Conservation (phyloP, 2,888 invertebrate genomes). For the Parasteatoda lunata region DNA sequence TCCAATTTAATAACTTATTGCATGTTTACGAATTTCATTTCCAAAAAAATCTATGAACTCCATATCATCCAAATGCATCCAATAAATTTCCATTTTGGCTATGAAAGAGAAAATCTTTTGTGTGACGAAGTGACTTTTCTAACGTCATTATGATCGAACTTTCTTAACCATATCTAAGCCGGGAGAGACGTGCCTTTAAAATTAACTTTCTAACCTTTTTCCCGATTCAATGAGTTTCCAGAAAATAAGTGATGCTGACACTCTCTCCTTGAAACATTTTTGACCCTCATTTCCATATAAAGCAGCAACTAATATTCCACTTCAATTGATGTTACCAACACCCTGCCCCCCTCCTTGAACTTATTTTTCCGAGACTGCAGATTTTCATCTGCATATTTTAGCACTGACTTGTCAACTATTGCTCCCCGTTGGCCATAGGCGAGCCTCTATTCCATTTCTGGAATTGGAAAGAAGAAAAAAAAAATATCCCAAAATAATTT, state of each 20-base stretch:
- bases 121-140: no score
- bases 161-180: not conserved
- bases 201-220: slow-evolving; percentile 1
- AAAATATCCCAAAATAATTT: no score
- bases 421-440: not conserved
- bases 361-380: slow-evolving; percentile 1
- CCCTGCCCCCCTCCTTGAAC: not conserved
- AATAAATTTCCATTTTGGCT: no score
- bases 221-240: not conserved
- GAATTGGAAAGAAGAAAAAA: no score
- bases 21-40: no score
- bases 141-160: no score
- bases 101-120: no score
- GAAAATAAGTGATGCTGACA: not conserved
- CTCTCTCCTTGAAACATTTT: slow-evolving; percentile 15
- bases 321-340: slow-evolving; percentile 25
- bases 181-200: not conserved
- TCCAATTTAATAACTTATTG: no score
- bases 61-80: no score
- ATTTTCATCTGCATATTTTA: slow-evolving; percentile 56
- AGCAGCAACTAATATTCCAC: slow-evolving; percentile 53
- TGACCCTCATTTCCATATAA: slow-evolving; percentile 47
- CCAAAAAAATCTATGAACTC: no score
- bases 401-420: slow-evolving; percentile 43
- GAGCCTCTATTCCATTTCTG: no score